Evolutionary conservation across 2,797 vertebrate genomes (phyloP).

Genomic region (Coilia nasus): DNA sequence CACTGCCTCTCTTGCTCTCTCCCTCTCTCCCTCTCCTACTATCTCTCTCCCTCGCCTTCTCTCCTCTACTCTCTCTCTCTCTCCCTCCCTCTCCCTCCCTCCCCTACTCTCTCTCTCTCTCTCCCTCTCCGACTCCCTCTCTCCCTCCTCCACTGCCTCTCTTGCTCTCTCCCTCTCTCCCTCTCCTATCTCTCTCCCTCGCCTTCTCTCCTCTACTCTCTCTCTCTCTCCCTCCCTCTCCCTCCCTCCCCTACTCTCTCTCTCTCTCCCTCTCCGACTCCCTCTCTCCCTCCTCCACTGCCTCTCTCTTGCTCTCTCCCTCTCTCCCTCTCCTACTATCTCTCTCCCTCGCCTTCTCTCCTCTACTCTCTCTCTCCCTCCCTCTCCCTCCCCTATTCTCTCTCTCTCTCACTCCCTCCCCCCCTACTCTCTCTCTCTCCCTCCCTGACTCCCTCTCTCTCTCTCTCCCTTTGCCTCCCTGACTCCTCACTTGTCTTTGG

Average conservation of each 20-base stretch:
- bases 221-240: conserved; percentile 19
- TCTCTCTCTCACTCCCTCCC: background rate
- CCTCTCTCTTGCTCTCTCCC: conserved; percentile 57
- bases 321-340: conserved; percentile 44
- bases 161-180: background rate
- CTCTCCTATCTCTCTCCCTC: conserved; percentile 37
- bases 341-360: background rate
- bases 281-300: conserved; percentile 55
- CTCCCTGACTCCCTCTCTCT: background rate
- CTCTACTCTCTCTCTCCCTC: conserved; percentile 4
- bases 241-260: conserved; percentile 33
- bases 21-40: conserved; percentile 6
- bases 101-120: conserved; percentile 56
- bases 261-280: conserved; percentile 61
- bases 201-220: too few species aligned
- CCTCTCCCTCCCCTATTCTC: background rate
- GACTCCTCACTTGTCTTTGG: background rate
- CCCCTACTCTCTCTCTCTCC: background rate
- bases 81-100: conserved; percentile 54
- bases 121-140: too few species aligned
- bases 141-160: too few species aligned
- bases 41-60: background rate
- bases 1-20: too few species aligned
- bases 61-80: conserved; percentile 26
- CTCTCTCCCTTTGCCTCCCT: background rate